Evolutionary conservation across 2,888 invertebrate genomes (phyloP), one percentile per base, ranked within the genome.

Genomic region (Hydrotaea cyrtoneurina): DNA sequence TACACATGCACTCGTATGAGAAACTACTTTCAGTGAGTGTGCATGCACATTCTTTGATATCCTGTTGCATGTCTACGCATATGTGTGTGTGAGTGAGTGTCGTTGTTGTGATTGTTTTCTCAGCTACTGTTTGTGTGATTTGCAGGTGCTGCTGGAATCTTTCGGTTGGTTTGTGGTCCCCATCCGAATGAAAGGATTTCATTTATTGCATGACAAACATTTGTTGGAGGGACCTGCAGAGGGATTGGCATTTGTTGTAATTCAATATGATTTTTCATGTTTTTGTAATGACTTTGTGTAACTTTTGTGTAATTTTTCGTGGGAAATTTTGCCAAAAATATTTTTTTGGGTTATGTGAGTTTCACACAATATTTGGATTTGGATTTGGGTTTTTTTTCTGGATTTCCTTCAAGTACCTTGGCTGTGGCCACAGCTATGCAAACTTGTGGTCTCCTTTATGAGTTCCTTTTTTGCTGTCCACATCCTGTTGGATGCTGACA

Each of bases 61-160:
- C 85, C 82, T 85, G 82, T 85, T 85, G 85, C 85, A 85, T 82
- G n/a, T n/a, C n/a, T n/a, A n/a, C n/a, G n/a, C n/a, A n/a, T n/a
- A n/a, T n/a, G n/a, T n/a, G n/a, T n/a, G 79, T 85, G 13, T 50
- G n/a, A 15, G 7, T 39, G 11, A 8, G 76, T 69, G 17, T 15
- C 64, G 21, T 72, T 77, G 64, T 75, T 75, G 39, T 59, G 31
- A 31, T 72, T 55, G 43, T 73, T 74, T 59, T 69, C 75, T 74
- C 62, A 64, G 74, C 78, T 78, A 78, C 80, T 77, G 75, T 26
- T 76, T 57, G 26, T 53, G 50, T 50, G 66, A 43, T 36, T 72
- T 79, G 72, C 80, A 82, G 78, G 79, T 86, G 81, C 79, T 75
- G 62, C 64, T 80, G 76, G 21, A 50, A 74, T 64, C 64, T 36